Conservation (phyloP, 2,888 invertebrate species). For the Agriopis aurantiaria region DNA sequence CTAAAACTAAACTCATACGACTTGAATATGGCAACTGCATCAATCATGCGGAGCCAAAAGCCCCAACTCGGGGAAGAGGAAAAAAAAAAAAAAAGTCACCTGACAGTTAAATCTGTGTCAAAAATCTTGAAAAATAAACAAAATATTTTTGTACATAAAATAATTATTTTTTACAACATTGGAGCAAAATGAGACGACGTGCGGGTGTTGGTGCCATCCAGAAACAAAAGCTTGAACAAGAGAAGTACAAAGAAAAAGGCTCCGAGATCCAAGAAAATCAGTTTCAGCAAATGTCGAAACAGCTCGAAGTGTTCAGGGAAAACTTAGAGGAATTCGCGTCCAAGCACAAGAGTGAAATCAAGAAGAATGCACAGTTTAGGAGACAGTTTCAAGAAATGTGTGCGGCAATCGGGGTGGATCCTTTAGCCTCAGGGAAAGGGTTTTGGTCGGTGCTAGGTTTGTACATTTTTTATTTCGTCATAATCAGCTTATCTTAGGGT, state of each 20-base stretch:
- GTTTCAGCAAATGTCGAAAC: conserved; percentile 96
- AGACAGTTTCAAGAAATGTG: conserved; percentile 99
- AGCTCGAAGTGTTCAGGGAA: conserved; percentile 95
- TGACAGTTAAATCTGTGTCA: neutral
- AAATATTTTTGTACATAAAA: neutral
- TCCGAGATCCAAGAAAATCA: conserved; percentile 96
- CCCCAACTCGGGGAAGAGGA: too few relatives aligned
- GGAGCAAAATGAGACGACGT: conserved; percentile 90
- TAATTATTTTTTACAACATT: neutral
- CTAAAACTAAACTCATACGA: too few relatives aligned
- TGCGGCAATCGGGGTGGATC: conserved; percentile 99
- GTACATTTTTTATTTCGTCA: conserved; percentile 25
- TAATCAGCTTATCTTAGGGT: neutral
- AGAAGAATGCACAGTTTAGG: conserved; percentile 97
- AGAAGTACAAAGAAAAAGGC: conserved; percentile 96
- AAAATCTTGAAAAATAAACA: neutral
- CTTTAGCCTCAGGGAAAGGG: conserved; percentile 97
- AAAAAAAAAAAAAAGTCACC: too few relatives aligned
- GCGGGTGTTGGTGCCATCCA: conserved; percentile 96
- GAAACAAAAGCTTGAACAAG: conserved; percentile 94
- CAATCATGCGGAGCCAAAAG: too few relatives aligned
- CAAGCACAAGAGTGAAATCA: conserved; percentile 97
- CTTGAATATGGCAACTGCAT: too few relatives aligned
- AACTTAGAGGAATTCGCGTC: conserved; percentile 98
- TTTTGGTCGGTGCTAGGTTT: conserved; percentile 97